Evolutionary conservation across 1,140 invertebrate genomes (phyloP), one percentile per base, ranked within the genome.

Genomic region (Leptinotarsa texana): DNA sequence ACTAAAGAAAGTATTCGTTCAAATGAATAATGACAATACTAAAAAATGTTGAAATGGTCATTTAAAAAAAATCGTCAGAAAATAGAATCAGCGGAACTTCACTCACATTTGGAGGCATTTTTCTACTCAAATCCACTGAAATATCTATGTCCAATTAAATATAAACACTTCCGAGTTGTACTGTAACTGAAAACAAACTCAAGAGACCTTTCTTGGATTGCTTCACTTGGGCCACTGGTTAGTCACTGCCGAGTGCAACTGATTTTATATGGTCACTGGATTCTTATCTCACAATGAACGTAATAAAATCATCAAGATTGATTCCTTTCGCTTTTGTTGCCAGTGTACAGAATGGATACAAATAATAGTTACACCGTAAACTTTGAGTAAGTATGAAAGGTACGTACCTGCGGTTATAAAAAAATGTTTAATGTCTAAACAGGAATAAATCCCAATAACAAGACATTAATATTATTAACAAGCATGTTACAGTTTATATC

Each of bases 271-370:
- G 51, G 51, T 15, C 51, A 57, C 6, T 18, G 51, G 1, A 57
- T 57, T 57, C 51, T 57, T 57, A 57, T 57, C 51, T 57, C 51
- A 57, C 51, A 57, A 57, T 57, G 13, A 57, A 15, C 51, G 51
- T 8, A 57, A 4, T 18, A 57, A 57, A 13, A 57, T 57, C n/a
- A 57, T 15, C 15, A 17, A 57, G 51, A 57, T 13, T 57, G 15
- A 57, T 57, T 57, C 15, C 51, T 57, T 57, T 57, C 51, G 51
- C 51, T 57, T 57, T 57, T 18, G n/a, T 57, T 57, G 51, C 33
- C 0, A 3, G 33, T n/a, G n/a, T 57, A 57, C 51, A 57, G 51
- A 17, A 57, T 57, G 51, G 51, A 57, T 57, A 3, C 51, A 18
- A 57, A 42, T 42, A 42, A 42, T 11, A 42, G 33, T 33, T 2